Evolutionary conservation across 1,140 invertebrate species (phyloP).

Genomic region (Euschistus heros): DNA sequence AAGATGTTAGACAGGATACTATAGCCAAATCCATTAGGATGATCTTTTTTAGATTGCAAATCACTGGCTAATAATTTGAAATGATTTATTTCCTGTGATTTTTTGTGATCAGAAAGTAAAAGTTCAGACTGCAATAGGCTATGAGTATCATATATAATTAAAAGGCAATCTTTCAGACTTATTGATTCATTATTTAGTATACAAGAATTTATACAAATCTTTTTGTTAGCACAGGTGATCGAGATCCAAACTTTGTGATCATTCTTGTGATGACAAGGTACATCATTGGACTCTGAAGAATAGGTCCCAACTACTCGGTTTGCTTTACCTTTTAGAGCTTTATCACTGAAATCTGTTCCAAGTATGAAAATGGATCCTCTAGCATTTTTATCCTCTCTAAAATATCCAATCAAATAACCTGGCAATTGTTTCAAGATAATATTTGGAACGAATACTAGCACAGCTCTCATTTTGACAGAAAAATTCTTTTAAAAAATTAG

Average conservation of each 20-base stretch:
- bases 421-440: not conserved
- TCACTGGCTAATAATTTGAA: not conserved
- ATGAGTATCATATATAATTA: not conserved
- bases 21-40: not conserved
- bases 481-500: too few relatives aligned
- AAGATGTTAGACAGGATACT: not conserved
- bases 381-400: not conserved
- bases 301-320: not conserved
- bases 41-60: not conserved
- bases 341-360: not conserved
- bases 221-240: not conserved
- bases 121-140: not conserved
- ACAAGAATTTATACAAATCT: not conserved
- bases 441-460: not conserved
- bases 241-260: not conserved
- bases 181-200: not conserved
- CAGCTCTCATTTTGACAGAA: not conserved
- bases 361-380: not conserved
- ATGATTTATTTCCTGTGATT: not conserved
- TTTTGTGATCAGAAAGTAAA: not conserved
- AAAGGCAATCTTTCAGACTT: not conserved
- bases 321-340: not conserved
- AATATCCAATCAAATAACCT: not conserved
- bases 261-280: not conserved
- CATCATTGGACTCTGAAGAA: not conserved